Percentiles rank a stretch among this genome's conserved stretches.
phyloP scores from a whole-genome alignment of 2,113 vertebrate genomes.

The Trogon melanurus region DNA sequence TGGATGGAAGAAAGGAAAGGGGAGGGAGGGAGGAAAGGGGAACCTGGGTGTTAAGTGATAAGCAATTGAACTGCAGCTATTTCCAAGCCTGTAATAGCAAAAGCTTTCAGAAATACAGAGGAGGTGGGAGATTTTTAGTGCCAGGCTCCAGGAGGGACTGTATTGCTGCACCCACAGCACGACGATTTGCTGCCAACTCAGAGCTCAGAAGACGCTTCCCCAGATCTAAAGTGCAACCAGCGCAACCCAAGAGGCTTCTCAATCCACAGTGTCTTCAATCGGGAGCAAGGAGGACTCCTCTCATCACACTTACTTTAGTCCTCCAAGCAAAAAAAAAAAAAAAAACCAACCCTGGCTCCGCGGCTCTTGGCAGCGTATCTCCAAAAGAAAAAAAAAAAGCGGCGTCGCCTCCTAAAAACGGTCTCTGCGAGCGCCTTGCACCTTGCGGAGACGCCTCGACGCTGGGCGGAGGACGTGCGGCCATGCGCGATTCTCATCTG shows the following conservation, averaged over 20 bases:
- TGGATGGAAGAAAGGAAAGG: not conserved
- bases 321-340: not conserved
- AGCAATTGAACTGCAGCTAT: not conserved
- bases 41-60: not conserved
- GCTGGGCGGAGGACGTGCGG: conserved; percentile 1
- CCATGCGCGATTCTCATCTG: conserved; percentile 40
- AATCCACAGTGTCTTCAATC: not conserved
- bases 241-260: not conserved
- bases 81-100: not conserved
- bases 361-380: not conserved
- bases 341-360: too few relatives aligned
- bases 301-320: fast-evolving
- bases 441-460: not conserved
- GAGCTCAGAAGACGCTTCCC: not conserved
- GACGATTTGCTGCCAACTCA: too few relatives aligned
- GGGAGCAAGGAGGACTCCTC: not conserved
- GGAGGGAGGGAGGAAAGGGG: not conserved
- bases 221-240: not conserved
- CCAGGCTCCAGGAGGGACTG: not conserved
- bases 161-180: fast-evolving
- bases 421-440: not conserved
- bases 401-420: fast-evolving
- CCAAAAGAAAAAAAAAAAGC: fast-evolving
- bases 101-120: not conserved
- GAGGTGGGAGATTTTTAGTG: not conserved